Evolutionary conservation across 1,140 invertebrate genomes (phyloP), one percentile per base, ranked within the genome.

Genomic region (Stegodyphus mimosarum): DNA sequence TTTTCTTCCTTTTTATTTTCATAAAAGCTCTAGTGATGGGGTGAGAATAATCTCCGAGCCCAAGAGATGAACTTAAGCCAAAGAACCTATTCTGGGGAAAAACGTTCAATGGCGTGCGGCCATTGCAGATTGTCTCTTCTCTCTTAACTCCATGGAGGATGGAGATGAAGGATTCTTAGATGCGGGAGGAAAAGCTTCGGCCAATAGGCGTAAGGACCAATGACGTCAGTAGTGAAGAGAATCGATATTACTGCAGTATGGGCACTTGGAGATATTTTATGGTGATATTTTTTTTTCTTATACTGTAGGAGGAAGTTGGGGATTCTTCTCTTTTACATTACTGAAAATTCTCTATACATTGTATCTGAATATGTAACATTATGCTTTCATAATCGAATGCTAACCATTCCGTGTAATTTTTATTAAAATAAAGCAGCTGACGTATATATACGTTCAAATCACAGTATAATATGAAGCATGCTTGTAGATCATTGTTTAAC

Each of bases 231-330:
- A 69, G 72, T 75, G 81, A 74, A 75, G 71, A n/a, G 81, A 84
- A 84, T 84, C 81, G 81, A 84, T 84, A 84, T 84, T 84, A 51
- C 81, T 84, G 81, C 81, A 84, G 81, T 76, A 84, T 75, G 81
- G 64, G 81, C 81, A 53, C 72, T 84, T 84, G 60, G 73, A 76
- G 76, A 75, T 69, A 53, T 84, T 84, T 84, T 84, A 84, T 84
- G 73, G 71, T 75, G 72, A 51, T 75, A 75, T 75, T 83, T 83
- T 50, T 83, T 33, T 33, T 33, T 33, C 33, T 33, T 33, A 1
- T 33, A 33, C 33, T 33, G 33, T 33, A 33, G 33, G 33, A 33
- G 33, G 33, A 33, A 33, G 33, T 33, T 33, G 33, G 33, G 33
- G 33, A 33, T 33, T 33, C 33, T 33, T 33, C 33, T 33, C 33